These are phyloP conservation scores for Trypoxylus dichotomus DNA, from an alignment of 1,140 invertebrate genomes.

Conservation along the genomic window DNA sequence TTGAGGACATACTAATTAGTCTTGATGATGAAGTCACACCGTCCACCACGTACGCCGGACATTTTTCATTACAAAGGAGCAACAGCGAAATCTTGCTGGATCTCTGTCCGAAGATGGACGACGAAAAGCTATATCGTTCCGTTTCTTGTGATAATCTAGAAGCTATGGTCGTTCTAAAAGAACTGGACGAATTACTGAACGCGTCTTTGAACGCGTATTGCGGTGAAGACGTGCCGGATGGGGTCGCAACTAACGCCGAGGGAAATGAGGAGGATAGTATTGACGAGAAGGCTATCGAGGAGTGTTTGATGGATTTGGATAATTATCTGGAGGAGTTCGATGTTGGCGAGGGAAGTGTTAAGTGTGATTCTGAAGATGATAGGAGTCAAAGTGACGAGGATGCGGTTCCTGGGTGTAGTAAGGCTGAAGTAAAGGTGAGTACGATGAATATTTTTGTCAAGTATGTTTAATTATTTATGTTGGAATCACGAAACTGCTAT, in stretches of 20 bases:
- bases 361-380: neutral
- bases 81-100: conserved; percentile 12
- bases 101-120: neutral
- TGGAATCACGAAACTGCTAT: too few species aligned
- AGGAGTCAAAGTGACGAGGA: neutral
- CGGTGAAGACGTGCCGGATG: neutral
- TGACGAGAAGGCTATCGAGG: conserved; percentile 42
- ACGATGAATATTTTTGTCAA: neutral
- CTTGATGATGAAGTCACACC: conserved; percentile 42
- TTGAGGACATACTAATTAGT: conserved; percentile 49
- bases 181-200: conserved; percentile 47
- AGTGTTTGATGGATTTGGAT: conserved; percentile 50
- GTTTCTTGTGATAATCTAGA: conserved; percentile 43
- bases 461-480: too few species aligned
- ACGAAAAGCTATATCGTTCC: neutral
- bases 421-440: neutral
- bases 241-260: conserved; percentile 5
- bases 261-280: conserved; percentile 29
- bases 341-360: conserved; percentile 29
- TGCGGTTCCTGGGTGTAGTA: neutral
- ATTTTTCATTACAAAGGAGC: neutral
- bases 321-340: conserved; percentile 47
- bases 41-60: neutral
- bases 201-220: conserved; percentile 35
- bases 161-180: conserved; percentile 41